Conservation (phyloP, 2,888 invertebrate species). For the Glyphotaelius pellucidus region DNA sequence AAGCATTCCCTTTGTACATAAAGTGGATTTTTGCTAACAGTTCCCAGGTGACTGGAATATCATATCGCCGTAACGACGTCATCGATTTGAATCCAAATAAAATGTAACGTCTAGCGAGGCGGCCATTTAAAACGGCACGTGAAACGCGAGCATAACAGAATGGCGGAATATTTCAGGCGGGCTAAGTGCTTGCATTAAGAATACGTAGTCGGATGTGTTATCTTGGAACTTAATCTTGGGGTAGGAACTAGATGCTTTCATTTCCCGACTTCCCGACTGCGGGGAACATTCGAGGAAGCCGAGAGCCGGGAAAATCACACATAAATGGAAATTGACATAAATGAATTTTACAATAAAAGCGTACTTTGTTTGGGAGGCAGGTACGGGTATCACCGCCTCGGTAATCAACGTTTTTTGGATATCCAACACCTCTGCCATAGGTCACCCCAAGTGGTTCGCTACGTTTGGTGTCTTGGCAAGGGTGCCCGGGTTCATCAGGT, state of each 20-base stretch:
- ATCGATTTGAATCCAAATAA: slow-evolving; percentile 59
- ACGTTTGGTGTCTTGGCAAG: too few species aligned
- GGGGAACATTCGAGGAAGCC: not conserved
- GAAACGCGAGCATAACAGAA: slow-evolving; percentile 39
- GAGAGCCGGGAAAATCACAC: not conserved
- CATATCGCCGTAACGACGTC: slow-evolving; percentile 49
- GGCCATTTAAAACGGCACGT: slow-evolving; percentile 54
- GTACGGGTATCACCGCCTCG: too few species aligned
- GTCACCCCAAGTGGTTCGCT: too few species aligned
- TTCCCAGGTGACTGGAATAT: slow-evolving; percentile 46
- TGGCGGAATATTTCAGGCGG: slow-evolving; percentile 42
- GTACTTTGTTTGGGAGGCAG: not conserved
- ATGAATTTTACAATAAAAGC: slow-evolving; percentile 18
- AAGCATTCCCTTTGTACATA: slow-evolving; percentile 24
- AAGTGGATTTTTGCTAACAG: slow-evolving; percentile 50
- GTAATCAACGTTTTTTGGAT: too few species aligned
- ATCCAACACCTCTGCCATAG: too few species aligned
- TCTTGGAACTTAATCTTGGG: slow-evolving; percentile 26
- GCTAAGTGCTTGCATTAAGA: slow-evolving; percentile 44
- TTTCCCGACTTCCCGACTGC: slow-evolving; percentile 34
- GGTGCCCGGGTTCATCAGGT: too few species aligned
- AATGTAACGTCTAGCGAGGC: slow-evolving; percentile 52
- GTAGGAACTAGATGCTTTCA: slow-evolving; percentile 25
- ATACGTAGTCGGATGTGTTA: slow-evolving; percentile 37
- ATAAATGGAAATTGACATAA: slow-evolving; percentile 26